Percentiles rank a stretch among this genome's conserved stretches.
Evolutionary conservation across 2,113 vertebrate species (phyloP).

Genomic region (Lucifuga dentata): DNA sequence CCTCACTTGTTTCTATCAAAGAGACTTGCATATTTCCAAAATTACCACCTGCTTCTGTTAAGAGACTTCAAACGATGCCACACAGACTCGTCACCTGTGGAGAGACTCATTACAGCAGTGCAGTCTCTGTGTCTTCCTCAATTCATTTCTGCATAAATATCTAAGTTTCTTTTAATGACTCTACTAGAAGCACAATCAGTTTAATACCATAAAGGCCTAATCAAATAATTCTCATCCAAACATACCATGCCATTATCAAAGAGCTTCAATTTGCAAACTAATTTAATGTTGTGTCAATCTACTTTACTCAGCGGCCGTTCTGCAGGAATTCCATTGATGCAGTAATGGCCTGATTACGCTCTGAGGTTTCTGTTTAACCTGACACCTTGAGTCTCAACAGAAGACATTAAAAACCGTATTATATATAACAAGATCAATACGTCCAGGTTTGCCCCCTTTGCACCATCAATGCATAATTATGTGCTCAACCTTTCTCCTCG

Average conservation of each 20-base stretch:
- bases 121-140: conserved; percentile 10
- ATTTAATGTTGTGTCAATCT: conserved; percentile 29
- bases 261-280: conserved; percentile 51
- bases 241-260: conserved; percentile 37
- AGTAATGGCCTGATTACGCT: conserved; percentile 57
- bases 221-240: background rate
- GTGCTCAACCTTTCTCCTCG: conserved; percentile 44
- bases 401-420: conserved; percentile 41
- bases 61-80: conserved; percentile 6
- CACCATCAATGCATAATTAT: conserved; percentile 62
- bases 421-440: conserved; percentile 69
- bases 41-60: conserved; percentile 20
- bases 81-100: conserved; percentile 28
- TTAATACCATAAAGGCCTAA: conserved; percentile 24
- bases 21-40: conserved; percentile 17
- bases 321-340: conserved; percentile 46
- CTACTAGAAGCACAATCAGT: conserved; percentile 26
- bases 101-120: conserved; percentile 24
- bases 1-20: conserved; percentile 19
- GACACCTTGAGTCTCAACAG: conserved; percentile 49
- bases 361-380: conserved; percentile 40
- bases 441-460: conserved; percentile 32
- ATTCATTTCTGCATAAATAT: conserved; percentile 9
- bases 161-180: conserved; percentile 3
- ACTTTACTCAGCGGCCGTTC: conserved; percentile 44